A percentile compares a stretch with the other conserved stretches of the same genome.
Conservation (phyloP, 2,113 vertebrate species). For the Puma concolor region DNA sequence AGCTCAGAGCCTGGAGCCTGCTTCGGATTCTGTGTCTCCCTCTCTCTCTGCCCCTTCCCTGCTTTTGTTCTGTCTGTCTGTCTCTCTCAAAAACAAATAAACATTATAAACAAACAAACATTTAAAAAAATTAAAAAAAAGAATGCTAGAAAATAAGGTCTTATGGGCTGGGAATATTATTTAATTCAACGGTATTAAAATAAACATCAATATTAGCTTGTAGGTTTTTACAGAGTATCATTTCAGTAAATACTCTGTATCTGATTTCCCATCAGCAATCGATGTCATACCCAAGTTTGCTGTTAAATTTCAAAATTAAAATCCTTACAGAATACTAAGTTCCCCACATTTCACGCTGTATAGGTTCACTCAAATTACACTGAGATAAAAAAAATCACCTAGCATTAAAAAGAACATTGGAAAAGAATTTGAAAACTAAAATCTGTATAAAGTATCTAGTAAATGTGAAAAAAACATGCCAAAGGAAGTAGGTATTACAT, state of each 20-base stretch:
- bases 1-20: no score
- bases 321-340: not conserved
- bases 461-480: not conserved
- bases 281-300: not conserved
- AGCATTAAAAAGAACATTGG: not conserved
- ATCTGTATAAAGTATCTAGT: not conserved
- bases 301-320: constrained; percentile 11
- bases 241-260: not conserved
- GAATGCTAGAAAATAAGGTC: not conserved
- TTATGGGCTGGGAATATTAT: not conserved
- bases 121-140: no score
- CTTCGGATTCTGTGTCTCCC: no score
- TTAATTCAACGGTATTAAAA: constrained; percentile 46
- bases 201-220: not conserved
- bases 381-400: not conserved
- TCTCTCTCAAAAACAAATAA: no score
- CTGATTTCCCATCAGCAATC: not conserved
- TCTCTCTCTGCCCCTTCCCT: no score
- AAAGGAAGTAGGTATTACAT: not conserved
- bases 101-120: no score
- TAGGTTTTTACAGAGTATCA: not conserved
- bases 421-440: constrained; percentile 23
- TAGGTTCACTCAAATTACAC: not conserved
- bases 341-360: not conserved
- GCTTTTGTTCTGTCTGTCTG: no score